Percentiles rank a stretch among this genome's conserved stretches.
Conservation (phyloP, 2,113 vertebrate species). For the Hepsetus odoe region DNA sequence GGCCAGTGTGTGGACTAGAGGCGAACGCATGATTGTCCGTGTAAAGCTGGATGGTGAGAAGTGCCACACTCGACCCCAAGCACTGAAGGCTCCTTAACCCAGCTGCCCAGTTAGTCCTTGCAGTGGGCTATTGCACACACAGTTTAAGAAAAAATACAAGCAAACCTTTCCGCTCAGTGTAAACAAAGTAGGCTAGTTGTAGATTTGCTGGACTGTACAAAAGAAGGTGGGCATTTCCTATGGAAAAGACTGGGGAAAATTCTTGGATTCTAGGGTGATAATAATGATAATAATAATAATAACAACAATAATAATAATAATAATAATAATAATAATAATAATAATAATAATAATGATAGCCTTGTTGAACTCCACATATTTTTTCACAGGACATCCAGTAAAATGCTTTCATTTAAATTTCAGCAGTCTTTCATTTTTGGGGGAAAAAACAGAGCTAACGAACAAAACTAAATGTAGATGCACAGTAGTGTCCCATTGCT, state of each 20-base stretch:
- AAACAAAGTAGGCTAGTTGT: slow-evolving; percentile 5
- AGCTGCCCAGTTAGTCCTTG: not conserved
- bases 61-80: not conserved
- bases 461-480: too few relatives aligned
- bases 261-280: slow-evolving; percentile 50
- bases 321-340: too few relatives aligned
- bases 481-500: not conserved
- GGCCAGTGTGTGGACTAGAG: not conserved
- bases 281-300: slow-evolving; percentile 66
- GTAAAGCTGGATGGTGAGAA: slow-evolving; percentile 8
- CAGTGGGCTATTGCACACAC: slow-evolving; percentile 10
- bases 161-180: slow-evolving; percentile 4
- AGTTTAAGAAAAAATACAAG: not conserved
- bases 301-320: too few relatives aligned
- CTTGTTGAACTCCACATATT: too few relatives aligned
- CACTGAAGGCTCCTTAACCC: not conserved
- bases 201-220: slow-evolving; percentile 24
- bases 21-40: slow-evolving; percentile 39
- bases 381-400: too few relatives aligned
- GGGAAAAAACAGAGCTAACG: too few relatives aligned
- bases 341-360: too few relatives aligned
- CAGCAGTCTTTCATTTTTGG: not conserved
- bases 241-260: not conserved
- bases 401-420: too few relatives aligned
- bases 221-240: slow-evolving; percentile 11